phyloP scores from a whole-genome alignment of 2,888 invertebrate species.

The Ophion ellenae region DNA sequence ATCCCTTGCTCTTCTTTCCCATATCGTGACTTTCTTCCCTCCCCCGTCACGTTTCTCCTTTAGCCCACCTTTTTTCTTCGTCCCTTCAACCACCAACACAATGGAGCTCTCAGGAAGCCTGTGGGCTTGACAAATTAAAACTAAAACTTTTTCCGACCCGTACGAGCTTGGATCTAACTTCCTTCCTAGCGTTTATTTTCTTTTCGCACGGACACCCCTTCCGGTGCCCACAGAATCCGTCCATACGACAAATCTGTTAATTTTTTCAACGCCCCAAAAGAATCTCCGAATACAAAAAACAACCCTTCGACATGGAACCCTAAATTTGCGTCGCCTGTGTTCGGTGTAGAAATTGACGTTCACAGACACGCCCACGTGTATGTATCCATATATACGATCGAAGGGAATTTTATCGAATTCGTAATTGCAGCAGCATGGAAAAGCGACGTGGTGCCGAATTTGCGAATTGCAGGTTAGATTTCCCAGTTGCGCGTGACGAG shows the following conservation, averaged over 20 bases:
- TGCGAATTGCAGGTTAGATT: conserved; percentile 80
- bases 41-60: conserved; percentile 2
- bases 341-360: neutral
- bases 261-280: too few species aligned
- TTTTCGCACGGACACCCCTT: too few species aligned
- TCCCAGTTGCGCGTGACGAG: conserved; percentile 78
- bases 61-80: neutral
- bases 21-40: conserved; percentile 58
- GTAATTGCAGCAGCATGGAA: conserved; percentile 51
- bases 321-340: neutral
- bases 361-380: neutral
- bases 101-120: too few species aligned
- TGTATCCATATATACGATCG: neutral
- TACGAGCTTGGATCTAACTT: too few species aligned
- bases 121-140: too few species aligned
- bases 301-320: too few species aligned
- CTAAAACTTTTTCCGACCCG: too few species aligned
- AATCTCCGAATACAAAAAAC: too few species aligned
- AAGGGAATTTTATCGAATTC: conserved; percentile 49
- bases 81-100: neutral
- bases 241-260: too few species aligned
- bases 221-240: too few species aligned
- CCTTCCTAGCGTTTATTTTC: too few species aligned
- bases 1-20: conserved; percentile 23
- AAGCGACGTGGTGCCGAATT: conserved; percentile 53